These are phyloP conservation scores for Hartigia nigra DNA, from an alignment of 2,888 invertebrate genomes.

Conservation along the genomic window DNA sequence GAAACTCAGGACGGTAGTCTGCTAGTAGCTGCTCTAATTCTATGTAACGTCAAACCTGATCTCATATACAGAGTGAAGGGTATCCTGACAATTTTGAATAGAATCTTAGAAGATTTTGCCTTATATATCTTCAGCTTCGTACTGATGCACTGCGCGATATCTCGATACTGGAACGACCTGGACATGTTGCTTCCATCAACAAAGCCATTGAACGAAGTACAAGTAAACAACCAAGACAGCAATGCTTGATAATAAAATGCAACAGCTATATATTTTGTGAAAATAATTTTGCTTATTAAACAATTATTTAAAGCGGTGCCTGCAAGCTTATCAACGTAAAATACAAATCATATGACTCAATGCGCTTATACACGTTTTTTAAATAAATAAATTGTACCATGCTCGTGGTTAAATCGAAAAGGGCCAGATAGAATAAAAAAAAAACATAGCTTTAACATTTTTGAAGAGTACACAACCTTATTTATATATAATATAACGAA, in stretches of 20 bases:
- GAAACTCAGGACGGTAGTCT: conserved; percentile 39
- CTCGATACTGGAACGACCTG: conserved; percentile 27
- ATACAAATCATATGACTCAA: neutral
- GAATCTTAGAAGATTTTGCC: conserved; percentile 45
- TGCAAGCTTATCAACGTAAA: neutral
- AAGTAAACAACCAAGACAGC: conserved; percentile 9
- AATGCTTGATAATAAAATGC: neutral
- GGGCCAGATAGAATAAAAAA: neutral
- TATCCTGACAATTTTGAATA: conserved; percentile 31
- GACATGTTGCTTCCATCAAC: conserved; percentile 12
- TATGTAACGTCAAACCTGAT: conserved; percentile 53
- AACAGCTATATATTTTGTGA: conserved; percentile 7
- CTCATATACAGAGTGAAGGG: conserved; percentile 43
- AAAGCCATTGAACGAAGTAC: neutral
- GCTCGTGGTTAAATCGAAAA: neutral
- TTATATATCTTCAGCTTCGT: conserved; percentile 55
- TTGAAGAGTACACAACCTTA: neutral
- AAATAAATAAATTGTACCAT: neutral
- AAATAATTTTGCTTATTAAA: conserved; percentile 8
- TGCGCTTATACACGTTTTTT: neutral
- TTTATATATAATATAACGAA: neutral
- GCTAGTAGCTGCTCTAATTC: conserved; percentile 48
- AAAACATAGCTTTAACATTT: neutral
- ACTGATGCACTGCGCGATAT: conserved; percentile 37
- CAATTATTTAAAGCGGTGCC: neutral